Evolutionary conservation across 2,797 vertebrate species (phyloP).

Genomic region (Thripadectes ignobilis): DNA sequence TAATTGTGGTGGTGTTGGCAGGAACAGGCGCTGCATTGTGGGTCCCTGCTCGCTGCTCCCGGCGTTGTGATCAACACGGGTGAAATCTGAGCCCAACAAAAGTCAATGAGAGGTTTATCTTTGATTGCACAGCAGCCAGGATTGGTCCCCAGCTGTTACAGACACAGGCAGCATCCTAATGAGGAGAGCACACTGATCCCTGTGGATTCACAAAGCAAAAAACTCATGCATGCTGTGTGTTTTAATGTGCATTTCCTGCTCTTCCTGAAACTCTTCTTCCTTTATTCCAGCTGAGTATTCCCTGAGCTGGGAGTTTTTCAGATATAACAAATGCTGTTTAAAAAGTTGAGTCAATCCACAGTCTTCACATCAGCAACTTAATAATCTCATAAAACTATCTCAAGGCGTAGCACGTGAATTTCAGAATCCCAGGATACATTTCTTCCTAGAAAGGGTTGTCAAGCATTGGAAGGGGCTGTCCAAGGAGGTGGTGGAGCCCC

Average conservation of each 20-base stretch:
- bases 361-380: background rate
- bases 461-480: background rate
- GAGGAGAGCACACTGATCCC: rapidly evolving
- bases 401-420: background rate
- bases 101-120: constrained; percentile 50
- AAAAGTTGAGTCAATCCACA: background rate
- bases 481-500: background rate
- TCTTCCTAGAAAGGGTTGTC: background rate
- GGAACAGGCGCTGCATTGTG: background rate
- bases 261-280: background rate
- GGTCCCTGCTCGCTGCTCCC: background rate
- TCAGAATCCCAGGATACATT: background rate
- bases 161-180: background rate
- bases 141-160: constrained; percentile 35
- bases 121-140: background rate
- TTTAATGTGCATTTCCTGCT: background rate
- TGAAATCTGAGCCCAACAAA: constrained; percentile 22
- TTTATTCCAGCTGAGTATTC: background rate
- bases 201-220: background rate
- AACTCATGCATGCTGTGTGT: rapidly evolving
- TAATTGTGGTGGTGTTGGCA: background rate
- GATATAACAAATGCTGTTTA: background rate
- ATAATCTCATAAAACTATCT: background rate
- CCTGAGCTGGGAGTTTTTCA: background rate
- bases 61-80: background rate